A percentile compares a stretch with the other conserved stretches of the same genome.
Conservation (phyloP, 2,888 invertebrate species). For the Rhagophthalmus giganteus region DNA sequence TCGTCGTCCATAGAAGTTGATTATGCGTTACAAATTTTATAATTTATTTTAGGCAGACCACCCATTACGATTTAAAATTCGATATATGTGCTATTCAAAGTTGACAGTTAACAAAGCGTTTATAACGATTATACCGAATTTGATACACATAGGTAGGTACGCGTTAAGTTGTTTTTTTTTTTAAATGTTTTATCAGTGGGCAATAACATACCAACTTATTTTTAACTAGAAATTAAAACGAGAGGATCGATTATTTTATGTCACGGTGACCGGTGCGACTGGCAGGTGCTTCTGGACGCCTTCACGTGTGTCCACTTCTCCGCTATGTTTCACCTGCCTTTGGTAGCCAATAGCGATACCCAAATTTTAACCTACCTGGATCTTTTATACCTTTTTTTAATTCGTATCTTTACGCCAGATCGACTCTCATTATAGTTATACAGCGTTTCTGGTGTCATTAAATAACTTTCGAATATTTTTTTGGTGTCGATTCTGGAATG, state of each 20-base stretch:
- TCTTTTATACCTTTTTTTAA: constrained; percentile 9
- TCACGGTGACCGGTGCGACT: constrained; percentile 26
- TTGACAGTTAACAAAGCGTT: no score
- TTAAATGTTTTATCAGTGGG: not conserved
- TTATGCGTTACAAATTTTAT: no score
- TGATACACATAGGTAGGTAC: no score
- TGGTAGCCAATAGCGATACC: constrained; percentile 21
- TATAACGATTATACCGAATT: no score
- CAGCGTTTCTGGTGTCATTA: not conserved
- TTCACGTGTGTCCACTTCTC: constrained; percentile 31
- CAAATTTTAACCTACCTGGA: constrained; percentile 23
- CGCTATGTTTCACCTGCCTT: constrained; percentile 27
- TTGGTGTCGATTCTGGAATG: no score
- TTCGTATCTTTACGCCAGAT: constrained; percentile 14
- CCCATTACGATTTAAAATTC: no score
- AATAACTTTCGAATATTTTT: not conserved
- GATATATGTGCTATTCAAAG: no score
- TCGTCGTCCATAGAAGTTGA: no score
- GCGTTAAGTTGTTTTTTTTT: no score
- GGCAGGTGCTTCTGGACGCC: constrained; percentile 31
- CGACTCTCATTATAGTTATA: constrained; percentile 17
- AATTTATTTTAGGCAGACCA: no score
- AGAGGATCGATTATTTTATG: constrained; percentile 17
- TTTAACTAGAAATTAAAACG: not conserved
- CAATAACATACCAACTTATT: not conserved